Base-by-base conservation (phyloP, 2,797 vertebrate species). In the Spea hammondii region DNA sequence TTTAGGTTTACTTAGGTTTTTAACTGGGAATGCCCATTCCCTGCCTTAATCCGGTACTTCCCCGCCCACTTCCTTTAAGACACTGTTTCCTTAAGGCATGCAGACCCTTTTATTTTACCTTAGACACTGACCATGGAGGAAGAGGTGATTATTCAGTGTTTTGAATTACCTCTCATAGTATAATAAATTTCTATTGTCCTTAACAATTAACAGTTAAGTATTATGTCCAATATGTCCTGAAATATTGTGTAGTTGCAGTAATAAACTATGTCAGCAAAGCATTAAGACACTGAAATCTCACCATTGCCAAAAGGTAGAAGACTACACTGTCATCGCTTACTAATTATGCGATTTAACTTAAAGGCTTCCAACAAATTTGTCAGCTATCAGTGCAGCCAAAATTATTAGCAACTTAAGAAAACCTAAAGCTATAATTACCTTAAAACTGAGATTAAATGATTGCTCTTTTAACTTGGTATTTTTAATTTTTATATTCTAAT, bases 281-380 rank as follows among this genome's bases (percentile, higher is more conserved):
- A n/a, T 68, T 74, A 62, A 79, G 47, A 46, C 32, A 32, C 32
- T 32, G 32, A 32, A 60, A 44, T 11, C 49, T 79, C 12, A 74
- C 55, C 44, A 53, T 32, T 79, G 77, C 70, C 70, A 74, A 59
- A 78, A 68, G 68, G 47, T 53, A 53, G 62, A 32, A 60, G 32
- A n/a, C 47, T 51, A 10, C 44, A 70, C 78, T 79, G 65, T 79
- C 78, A 74, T 69, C 65, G 74, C 78, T 69, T 69, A 48, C 71
- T 54, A 70, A 79, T 74, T 79, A 79, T 67, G 49, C 44, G 44
- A 50, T 17, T 79, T 69, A 73, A 72, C 32, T 10, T 68, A 59
- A 65, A 74, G 48, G 48, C 32, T 14, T 79, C 77, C 65, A 67
- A 79, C 65, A 67, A 51, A 13, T 79, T 60, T 79, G 65, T 79